phyloP scores from a whole-genome alignment of 2,113 vertebrate genomes.

The Centropus unirufus region DNA sequence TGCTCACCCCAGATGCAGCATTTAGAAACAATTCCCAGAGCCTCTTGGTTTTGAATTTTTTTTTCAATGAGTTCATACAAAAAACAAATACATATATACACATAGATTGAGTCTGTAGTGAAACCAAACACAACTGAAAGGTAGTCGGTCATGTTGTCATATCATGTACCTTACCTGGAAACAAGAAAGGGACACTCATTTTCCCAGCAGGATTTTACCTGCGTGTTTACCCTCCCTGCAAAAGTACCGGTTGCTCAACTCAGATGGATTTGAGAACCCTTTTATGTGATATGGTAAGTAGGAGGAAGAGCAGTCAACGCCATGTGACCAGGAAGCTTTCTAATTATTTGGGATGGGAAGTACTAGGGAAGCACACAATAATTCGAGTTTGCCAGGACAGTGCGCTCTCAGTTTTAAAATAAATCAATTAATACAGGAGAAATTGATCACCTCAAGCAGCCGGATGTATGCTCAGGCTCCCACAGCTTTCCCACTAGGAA shows the following conservation, averaged over 20 bases:
- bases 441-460: neutral
- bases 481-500: neutral
- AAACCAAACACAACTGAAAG: neutral
- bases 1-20: neutral
- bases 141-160: neutral
- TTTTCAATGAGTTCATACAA: neutral
- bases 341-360: neutral
- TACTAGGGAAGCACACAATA: neutral
- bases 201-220: neutral
- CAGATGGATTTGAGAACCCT: neutral
- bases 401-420: neutral
- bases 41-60: neutral
- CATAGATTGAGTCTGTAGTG: fast-evolving
- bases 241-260: neutral
- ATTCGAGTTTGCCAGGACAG: neutral
- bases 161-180: neutral
- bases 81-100: neutral
- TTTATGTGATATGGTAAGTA: neutral
- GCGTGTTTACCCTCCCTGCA: neutral
- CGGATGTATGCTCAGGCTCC: neutral
- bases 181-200: neutral
- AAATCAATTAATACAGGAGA: neutral
- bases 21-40: neutral
- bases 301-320: neutral
- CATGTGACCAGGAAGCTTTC: neutral